Evolutionary conservation across 2,797 vertebrate genomes (phyloP).

Genomic region (Hafferia zeledoni): DNA sequence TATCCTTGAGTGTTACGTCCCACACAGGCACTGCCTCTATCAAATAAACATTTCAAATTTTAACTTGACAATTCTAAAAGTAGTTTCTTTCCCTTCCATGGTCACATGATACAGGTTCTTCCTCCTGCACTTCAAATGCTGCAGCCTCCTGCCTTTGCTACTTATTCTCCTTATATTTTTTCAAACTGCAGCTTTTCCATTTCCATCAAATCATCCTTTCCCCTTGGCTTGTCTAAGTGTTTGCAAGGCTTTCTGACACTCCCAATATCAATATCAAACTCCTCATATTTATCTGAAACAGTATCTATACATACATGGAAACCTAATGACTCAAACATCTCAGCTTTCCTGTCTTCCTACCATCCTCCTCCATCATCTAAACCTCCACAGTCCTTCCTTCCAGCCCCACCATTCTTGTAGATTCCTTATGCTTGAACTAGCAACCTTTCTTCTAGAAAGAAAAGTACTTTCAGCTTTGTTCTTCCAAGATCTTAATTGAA

Average conservation of each 20-base stretch:
- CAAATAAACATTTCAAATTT: neutral
- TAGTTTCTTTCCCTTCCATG: neutral
- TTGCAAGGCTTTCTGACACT: neutral
- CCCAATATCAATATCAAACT: neutral
- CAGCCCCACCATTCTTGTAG: neutral
- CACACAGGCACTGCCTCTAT: neutral
- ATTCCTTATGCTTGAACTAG: neutral
- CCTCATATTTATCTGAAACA: neutral
- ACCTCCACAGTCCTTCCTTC: neutral
- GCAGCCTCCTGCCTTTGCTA: neutral
- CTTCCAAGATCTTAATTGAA: neutral
- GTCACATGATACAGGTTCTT: neutral
- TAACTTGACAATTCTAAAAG: neutral
- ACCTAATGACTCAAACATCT: neutral
- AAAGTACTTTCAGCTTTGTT: neutral
- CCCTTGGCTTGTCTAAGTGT: neutral
- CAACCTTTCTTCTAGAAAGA: neutral
- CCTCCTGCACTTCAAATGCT: neutral
- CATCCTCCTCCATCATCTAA: neutral
- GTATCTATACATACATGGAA: neutral
- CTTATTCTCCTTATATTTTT: neutral
- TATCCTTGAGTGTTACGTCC: conserved; percentile 21
- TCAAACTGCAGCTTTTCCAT: neutral
- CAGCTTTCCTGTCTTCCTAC: neutral
- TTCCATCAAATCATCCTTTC: neutral